phyloP scores from a whole-genome alignment of 2,888 invertebrate genomes.

The Heliconius sara region DNA sequence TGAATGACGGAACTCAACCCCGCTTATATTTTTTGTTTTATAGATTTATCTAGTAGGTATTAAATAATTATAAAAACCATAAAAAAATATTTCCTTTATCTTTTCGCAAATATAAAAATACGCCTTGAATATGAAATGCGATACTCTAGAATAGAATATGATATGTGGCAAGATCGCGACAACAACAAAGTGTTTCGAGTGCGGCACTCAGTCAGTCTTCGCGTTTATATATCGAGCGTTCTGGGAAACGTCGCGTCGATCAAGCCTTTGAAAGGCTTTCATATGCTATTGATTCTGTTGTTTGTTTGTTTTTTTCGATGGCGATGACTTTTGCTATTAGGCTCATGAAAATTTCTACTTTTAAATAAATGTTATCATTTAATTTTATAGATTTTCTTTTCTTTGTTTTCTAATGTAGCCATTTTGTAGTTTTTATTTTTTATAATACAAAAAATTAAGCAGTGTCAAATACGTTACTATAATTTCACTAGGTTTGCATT shows the following conservation, averaged over 20 bases:
- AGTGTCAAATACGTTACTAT: no score
- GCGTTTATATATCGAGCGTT: conserved; percentile 39
- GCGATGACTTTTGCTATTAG: conserved; percentile 6
- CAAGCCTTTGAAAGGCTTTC: conserved; percentile 32
- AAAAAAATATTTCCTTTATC: conserved; percentile 2
- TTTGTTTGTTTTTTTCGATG: conserved; percentile 15
- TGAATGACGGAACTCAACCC: no score
- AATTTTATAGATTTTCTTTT: neutral
- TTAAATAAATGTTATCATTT: neutral
- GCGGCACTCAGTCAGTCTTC: conserved; percentile 34
- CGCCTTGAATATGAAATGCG: conserved; percentile 37
- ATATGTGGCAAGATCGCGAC: conserved; percentile 36
- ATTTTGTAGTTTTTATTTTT: no score
- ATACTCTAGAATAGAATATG: conserved; percentile 36
- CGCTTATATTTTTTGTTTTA: no score
- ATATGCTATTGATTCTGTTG: conserved; percentile 25
- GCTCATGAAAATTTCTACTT: neutral
- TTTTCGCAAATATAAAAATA: conserved; percentile 20
- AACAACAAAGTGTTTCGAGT: conserved; percentile 38
- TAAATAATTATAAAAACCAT: neutral
- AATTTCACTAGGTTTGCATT: no score
- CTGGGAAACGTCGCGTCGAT: conserved; percentile 36
- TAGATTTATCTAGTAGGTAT: no score
- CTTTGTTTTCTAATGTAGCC: no score
- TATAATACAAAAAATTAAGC: no score